These are phyloP conservation scores for Craniophora ligustri DNA, from an alignment of 2,888 invertebrate species.

Conservation along the genomic window DNA sequence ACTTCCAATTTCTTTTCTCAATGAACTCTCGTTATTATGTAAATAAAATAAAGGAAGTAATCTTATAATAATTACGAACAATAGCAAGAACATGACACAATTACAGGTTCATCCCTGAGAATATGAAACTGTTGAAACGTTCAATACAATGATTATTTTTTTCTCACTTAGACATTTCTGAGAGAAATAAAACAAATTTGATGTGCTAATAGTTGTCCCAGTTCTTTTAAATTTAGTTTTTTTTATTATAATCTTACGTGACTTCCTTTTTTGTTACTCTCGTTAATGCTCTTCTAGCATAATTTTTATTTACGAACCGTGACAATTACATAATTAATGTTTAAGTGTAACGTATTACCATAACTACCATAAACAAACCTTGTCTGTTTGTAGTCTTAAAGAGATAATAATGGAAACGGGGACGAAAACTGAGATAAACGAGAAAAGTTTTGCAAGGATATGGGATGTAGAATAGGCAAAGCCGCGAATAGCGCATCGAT, in stretches of 20 bases:
- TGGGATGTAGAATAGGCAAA: too few species aligned
- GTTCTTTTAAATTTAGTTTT: slow-evolving; percentile 39
- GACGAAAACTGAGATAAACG: too few species aligned
- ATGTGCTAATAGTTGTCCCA: slow-evolving; percentile 48
- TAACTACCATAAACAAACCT: slow-evolving; percentile 33
- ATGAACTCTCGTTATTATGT: neutral
- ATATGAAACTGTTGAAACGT: slow-evolving; percentile 32
- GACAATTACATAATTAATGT: slow-evolving; percentile 38
- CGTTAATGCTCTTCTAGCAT: slow-evolving; percentile 35
- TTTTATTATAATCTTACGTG: slow-evolving; percentile 54
- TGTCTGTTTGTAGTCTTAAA: slow-evolving; percentile 6
- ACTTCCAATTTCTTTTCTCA: slow-evolving; percentile 15
- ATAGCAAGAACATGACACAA: slow-evolving; percentile 6
- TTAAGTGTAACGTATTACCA: slow-evolving; percentile 35
- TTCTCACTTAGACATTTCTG: slow-evolving; percentile 23
- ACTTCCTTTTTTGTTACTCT: slow-evolving; percentile 41
- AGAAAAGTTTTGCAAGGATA: too few species aligned
- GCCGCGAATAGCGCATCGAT: too few species aligned
- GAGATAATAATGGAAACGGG: too few species aligned
- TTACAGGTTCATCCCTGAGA: slow-evolving; percentile 39
- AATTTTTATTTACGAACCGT: slow-evolving; percentile 39
- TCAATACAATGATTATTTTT: slow-evolving; percentile 30
- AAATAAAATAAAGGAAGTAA: slow-evolving; percentile 1
- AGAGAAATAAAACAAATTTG: slow-evolving; percentile 31
- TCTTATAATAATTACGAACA: slow-evolving; percentile 1